Evolutionary conservation across 2,888 invertebrate genomes (phyloP).

Genomic region (Merodon equestris): DNA sequence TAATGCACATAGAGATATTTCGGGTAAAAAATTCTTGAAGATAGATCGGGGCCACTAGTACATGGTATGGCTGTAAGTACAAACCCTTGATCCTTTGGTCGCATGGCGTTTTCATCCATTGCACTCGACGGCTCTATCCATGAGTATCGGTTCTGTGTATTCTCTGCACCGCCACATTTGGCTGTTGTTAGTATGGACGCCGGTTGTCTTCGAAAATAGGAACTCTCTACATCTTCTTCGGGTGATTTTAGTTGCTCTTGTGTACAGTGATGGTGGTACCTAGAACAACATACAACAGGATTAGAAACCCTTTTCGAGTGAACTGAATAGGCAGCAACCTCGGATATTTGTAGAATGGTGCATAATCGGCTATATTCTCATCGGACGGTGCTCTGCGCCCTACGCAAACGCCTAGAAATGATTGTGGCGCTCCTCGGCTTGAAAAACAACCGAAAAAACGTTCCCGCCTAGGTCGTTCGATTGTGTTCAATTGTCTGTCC

Average conservation of each 20-base stretch:
- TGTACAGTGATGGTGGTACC: constrained; percentile 73
- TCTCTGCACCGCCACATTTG: constrained; percentile 71
- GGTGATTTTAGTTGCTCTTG: constrained; percentile 70
- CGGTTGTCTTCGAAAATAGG: constrained; percentile 89
- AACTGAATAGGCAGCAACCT: constrained; percentile 77
- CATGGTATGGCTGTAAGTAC: constrained; percentile 34
- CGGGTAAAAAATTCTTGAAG: constrained; percentile 7
- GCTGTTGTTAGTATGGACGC: constrained; percentile 85
- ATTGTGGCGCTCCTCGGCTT: constrained; percentile 79
- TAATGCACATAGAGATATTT: constrained; percentile 31
- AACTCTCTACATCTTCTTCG: constrained; percentile 87
- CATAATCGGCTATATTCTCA: constrained; percentile 91
- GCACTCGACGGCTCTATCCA: constrained; percentile 66
- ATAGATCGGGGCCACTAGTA: constrained; percentile 8
- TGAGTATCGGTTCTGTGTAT: constrained; percentile 48
- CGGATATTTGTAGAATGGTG: constrained; percentile 88
- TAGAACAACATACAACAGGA: constrained; percentile 29
- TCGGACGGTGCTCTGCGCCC: constrained; percentile 92
- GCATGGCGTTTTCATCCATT: constrained; percentile 71
- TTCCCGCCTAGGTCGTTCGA: constrained; percentile 82
- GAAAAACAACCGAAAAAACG: constrained; percentile 93
- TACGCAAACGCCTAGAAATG: constrained; percentile 92
- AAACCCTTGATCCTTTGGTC: constrained; percentile 74
- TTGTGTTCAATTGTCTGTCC: constrained; percentile 89
- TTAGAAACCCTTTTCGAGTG: not conserved